A percentile compares a stretch with the other conserved stretches of the same genome.
Evolutionary conservation across 2,888 invertebrate genomes (phyloP).

Genomic region (Rapana venosa): DNA sequence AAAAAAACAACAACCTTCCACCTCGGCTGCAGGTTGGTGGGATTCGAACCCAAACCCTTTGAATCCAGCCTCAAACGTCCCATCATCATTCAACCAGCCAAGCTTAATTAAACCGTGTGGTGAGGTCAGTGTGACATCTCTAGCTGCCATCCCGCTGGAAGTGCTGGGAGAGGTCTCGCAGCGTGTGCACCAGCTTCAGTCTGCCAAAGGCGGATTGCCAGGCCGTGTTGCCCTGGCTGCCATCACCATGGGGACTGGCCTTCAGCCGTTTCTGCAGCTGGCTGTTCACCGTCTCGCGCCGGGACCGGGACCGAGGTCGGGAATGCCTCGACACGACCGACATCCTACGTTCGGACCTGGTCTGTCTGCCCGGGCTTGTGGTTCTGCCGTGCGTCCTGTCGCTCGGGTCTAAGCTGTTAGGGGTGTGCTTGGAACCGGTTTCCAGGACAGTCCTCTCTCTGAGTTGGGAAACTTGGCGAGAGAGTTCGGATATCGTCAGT

Average conservation of each 20-base stretch:
- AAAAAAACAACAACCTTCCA: no score
- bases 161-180: slow-evolving; percentile 30
- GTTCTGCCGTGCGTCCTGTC: not conserved
- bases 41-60: no score
- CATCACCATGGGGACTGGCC: not conserved
- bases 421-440: not conserved
- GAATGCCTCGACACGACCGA: not conserved
- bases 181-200: slow-evolving; percentile 44
- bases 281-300: slow-evolving; percentile 8
- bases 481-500: slow-evolving; percentile 20
- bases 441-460: not conserved
- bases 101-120: no score
- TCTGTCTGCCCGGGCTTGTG: not conserved
- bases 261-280: slow-evolving; percentile 31
- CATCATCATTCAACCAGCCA: no score
- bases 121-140: not conserved
- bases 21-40: no score
- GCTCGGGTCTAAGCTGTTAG: not conserved
- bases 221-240: not conserved
- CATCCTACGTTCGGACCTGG: not conserved
- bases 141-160: not conserved
- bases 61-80: no score
- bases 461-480: not conserved
- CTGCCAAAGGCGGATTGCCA: slow-evolving; percentile 45
- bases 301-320: not conserved